Base-by-base conservation (phyloP, 2,113 vertebrate genomes). In the Pygoscelis adeliae region DNA sequence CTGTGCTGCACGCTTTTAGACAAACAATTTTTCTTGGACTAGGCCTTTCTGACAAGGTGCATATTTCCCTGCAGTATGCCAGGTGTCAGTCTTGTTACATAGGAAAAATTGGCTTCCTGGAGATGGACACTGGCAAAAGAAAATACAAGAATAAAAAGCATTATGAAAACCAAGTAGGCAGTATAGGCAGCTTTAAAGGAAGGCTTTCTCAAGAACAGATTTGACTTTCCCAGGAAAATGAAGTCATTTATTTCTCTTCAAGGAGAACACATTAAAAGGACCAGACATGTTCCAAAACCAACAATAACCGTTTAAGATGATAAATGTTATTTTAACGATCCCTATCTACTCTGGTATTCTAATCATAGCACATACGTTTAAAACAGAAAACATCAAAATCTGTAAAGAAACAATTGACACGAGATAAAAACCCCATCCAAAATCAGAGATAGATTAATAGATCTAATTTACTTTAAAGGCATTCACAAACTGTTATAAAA, bases 401-500 rank as follows among this genome's bases (percentile, higher is more conserved):
- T 83, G n/a, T 34, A 72, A 73, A 66, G 71, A 73, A 63, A 52
- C 20, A 42, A 79, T 29, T 83, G 66, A 88, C 26, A 8, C 6
- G 50, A 95, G 56, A 72, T 42, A 61, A 42, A 95, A 79, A 14
- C 2, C 9, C 49, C 40, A 77, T 80, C 26, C 81, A 70, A 89
- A 96, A 87, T 50, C 78, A 83, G 83, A 80, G 77, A 84, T 6
- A 83, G 89, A 95, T 86, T 76, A 97, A 95, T 94, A 88, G 62
- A 66, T 76, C 40, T 85, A 53, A 83, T 96, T 97, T 79, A 80
- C 63, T 95, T 97, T 34, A 93, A 89, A 91, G 66, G 50, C 80
- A 95, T 87, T 95, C 87, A 91, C 67, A 87, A 65, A 87, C 62
- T 78, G 66, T 83, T 96, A 77, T 46, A 88, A 96, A 94, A 97